Conservation (phyloP, 2,797 vertebrate genomes). For the Micrastur ruficollis region DNA sequence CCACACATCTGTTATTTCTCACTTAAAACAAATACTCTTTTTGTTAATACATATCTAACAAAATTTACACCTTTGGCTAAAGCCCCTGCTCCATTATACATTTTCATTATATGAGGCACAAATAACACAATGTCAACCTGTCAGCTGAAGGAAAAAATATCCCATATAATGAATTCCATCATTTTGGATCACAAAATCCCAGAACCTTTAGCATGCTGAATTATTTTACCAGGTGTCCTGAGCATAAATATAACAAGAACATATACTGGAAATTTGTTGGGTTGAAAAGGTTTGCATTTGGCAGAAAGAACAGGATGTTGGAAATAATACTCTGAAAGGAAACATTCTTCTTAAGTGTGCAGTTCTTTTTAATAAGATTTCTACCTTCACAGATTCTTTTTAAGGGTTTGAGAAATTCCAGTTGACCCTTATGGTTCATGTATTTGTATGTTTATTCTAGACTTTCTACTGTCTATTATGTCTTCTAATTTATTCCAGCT, state of each 20-base stretch:
- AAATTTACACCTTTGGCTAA: neutral
- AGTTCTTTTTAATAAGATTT: neutral
- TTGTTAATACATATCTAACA: neutral
- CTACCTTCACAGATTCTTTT: neutral
- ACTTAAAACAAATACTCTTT: neutral
- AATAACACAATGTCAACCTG: neutral
- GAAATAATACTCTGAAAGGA: neutral
- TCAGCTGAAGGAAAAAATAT: neutral
- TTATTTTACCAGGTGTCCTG: neutral
- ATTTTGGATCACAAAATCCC: neutral
- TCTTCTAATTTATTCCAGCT: neutral
- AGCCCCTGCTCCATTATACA: neutral
- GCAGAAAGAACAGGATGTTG: neutral
- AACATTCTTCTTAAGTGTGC: neutral
- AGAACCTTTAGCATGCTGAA: neutral
- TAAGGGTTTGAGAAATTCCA: neutral
- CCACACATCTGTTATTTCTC: neutral
- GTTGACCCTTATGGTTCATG: neutral
- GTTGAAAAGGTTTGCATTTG: neutral
- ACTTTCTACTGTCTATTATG: neutral
- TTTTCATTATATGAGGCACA: neutral
- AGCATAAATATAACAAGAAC: neutral
- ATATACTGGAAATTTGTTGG: neutral
- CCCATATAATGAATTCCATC: neutral
- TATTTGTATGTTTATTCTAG: neutral